These are phyloP conservation scores for Crambe crambe DNA, from an alignment of 37 sponge, comb jelly and placozoan species.

Conservation along the genomic window DNA sequence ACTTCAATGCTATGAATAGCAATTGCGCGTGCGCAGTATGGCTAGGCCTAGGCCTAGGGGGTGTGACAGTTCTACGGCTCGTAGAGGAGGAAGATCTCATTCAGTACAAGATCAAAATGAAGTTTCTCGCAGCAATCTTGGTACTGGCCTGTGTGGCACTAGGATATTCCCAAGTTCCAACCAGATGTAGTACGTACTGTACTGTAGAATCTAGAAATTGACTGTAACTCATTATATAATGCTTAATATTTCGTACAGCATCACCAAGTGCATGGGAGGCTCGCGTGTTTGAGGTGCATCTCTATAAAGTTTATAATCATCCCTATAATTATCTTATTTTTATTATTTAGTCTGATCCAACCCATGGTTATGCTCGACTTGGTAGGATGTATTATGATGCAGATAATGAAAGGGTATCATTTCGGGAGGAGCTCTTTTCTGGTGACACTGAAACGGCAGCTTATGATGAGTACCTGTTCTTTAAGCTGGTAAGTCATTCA, in stretches of 20 bases:
- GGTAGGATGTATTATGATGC: slow-evolving; percentile 4
- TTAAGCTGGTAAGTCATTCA: not conserved
- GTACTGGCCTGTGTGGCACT: not conserved
- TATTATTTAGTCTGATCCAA: not conserved
- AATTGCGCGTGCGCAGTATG: slow-evolving; percentile 2
- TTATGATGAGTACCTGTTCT: not conserved
- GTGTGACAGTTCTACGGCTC: too few relatives aligned
- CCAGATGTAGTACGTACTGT: slow-evolving; percentile 32
- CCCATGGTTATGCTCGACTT: too few relatives aligned
- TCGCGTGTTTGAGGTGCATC: not conserved
- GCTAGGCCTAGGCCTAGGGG: too few relatives aligned
- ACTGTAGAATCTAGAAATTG: too few relatives aligned
- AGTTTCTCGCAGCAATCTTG: not conserved
- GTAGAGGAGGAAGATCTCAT: too few relatives aligned
- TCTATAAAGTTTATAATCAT: too few relatives aligned
- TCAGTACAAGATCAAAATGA: too few relatives aligned
- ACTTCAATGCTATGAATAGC: not conserved
- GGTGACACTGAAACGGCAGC: not conserved
- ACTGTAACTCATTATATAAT: too few relatives aligned
- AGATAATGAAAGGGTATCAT: not conserved
- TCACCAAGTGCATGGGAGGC: slow-evolving; percentile 7
- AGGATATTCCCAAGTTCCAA: slow-evolving; percentile 9
- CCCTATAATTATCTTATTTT: too few relatives aligned
- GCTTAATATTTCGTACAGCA: too few relatives aligned
- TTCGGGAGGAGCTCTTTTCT: not conserved